Evolutionary conservation across 2,113 vertebrate species (phyloP).

Genomic region (Cairina moschata): DNA sequence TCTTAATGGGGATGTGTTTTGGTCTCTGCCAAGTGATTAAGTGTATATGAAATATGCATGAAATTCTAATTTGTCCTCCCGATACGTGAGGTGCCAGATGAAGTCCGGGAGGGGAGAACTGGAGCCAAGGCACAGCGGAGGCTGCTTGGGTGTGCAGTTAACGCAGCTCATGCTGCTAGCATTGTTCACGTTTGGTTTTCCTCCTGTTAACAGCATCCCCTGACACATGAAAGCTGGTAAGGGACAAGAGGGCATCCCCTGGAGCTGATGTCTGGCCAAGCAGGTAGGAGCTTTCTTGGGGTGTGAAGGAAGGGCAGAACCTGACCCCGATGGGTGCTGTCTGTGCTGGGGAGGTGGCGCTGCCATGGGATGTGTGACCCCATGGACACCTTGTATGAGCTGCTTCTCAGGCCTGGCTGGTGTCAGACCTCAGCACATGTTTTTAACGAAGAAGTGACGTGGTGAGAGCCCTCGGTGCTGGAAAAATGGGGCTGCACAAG

Average conservation of each 20-base stretch:
- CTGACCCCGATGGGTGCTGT: fast-evolving
- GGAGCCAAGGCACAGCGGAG: background rate
- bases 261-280: background rate
- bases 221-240: fast-evolving
- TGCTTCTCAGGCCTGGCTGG: background rate
- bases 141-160: background rate
- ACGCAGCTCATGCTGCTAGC: background rate
- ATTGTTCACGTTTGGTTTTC: background rate
- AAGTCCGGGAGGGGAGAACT: constrained; percentile 28
- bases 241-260: fast-evolving
- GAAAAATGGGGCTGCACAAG: background rate
- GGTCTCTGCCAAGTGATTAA: constrained; percentile 50
- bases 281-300: fast-evolving
- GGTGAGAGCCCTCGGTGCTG: fast-evolving
- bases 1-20: constrained; percentile 26
- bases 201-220: background rate
- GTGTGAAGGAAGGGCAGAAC: background rate
- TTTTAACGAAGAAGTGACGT: fast-evolving
- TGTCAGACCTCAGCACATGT: fast-evolving
- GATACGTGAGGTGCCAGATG: constrained; percentile 7
- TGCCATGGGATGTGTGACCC: background rate
- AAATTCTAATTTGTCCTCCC: constrained; percentile 51
- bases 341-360: background rate
- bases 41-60: constrained; percentile 53
- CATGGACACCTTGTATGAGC: background rate